Evolutionary conservation across 2,888 invertebrate genomes (phyloP).

Genomic region (Cerceris rybyensis): DNA sequence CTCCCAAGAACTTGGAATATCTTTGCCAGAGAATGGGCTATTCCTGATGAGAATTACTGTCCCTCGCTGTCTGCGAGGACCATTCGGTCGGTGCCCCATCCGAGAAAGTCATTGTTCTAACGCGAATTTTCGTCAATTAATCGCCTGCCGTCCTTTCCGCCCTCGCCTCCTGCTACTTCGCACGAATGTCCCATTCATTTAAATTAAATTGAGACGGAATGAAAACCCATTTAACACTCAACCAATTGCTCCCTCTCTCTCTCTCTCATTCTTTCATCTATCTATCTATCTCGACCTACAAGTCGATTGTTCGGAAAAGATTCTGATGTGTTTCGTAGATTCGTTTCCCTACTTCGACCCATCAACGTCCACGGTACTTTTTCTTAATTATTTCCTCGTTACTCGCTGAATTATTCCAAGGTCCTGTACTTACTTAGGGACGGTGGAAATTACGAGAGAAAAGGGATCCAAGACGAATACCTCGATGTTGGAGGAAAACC

Average conservation of each 20-base stretch:
- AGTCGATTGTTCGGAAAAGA: background rate
- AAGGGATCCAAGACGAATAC: too few species aligned
- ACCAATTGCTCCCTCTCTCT: slow-evolving; percentile 27
- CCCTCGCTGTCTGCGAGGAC: slow-evolving; percentile 51
- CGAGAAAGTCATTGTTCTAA: slow-evolving; percentile 62
- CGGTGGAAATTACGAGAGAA: background rate
- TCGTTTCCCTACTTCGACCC: too few species aligned
- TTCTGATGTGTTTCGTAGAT: background rate
- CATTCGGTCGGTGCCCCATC: slow-evolving; percentile 44
- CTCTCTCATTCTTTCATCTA: background rate
- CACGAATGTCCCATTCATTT: slow-evolving; percentile 51
- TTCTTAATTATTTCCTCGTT: background rate
- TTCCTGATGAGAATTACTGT: slow-evolving; percentile 64
- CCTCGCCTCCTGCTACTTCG: slow-evolving; percentile 19
- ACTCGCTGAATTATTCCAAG: background rate
- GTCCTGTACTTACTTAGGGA: background rate
- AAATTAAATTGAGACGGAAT: slow-evolving; percentile 59
- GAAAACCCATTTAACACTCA: slow-evolving; percentile 58
- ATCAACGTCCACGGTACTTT: background rate
- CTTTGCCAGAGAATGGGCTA: slow-evolving; percentile 57
- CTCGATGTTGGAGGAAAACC: background rate
- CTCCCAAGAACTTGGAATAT: slow-evolving; percentile 61
- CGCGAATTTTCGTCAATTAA: slow-evolving; percentile 67
- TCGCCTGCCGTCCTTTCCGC: slow-evolving; percentile 31
- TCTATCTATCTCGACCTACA: background rate